phyloP scores from a whole-genome alignment of 1,140 invertebrate genomes.

The Cyrtorhinus lividipennis region DNA sequence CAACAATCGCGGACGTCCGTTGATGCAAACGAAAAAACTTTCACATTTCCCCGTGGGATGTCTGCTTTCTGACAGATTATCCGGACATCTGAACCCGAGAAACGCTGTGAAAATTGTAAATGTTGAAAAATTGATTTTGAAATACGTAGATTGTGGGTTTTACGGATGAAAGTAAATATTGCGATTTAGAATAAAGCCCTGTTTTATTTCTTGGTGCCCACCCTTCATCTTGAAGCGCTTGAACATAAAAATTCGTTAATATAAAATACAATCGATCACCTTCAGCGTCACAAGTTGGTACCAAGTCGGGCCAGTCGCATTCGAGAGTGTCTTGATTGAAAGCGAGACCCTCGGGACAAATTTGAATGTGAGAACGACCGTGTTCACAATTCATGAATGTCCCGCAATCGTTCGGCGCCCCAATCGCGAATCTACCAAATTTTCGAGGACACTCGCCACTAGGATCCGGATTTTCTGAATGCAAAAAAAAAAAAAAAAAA shows the following conservation, averaged over 20 bases:
- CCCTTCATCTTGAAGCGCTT: background rate
- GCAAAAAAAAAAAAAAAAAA: constrained; percentile 18
- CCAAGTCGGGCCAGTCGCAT: constrained; percentile 78
- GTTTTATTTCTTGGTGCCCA: background rate
- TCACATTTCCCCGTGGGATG: constrained; percentile 43
- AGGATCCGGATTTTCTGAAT: constrained; percentile 42
- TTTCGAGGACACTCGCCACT: constrained; percentile 69
- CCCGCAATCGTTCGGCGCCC: constrained; percentile 56
- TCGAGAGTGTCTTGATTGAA: constrained; percentile 60
- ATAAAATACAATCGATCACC: constrained; percentile 30
- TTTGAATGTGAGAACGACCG: constrained; percentile 46
- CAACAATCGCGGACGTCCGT: constrained; percentile 50
- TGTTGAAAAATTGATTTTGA: constrained; percentile 21
- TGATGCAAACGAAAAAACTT: constrained; percentile 66
- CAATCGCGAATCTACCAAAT: constrained; percentile 64
- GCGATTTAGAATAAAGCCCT: background rate
- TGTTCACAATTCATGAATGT: constrained; percentile 71
- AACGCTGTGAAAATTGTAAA: too few relatives aligned
- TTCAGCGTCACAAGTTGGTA: constrained; percentile 58
- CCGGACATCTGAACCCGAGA: constrained; percentile 51
- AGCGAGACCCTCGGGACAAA: constrained; percentile 70
- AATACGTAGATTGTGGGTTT: background rate
- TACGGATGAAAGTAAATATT: background rate
- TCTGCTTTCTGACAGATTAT: constrained; percentile 22
- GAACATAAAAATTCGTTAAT: background rate